Evolutionary conservation across 2,797 vertebrate species (phyloP), one percentile per base, ranked within the genome.

Genomic region (Carcharodon carcharias): DNA sequence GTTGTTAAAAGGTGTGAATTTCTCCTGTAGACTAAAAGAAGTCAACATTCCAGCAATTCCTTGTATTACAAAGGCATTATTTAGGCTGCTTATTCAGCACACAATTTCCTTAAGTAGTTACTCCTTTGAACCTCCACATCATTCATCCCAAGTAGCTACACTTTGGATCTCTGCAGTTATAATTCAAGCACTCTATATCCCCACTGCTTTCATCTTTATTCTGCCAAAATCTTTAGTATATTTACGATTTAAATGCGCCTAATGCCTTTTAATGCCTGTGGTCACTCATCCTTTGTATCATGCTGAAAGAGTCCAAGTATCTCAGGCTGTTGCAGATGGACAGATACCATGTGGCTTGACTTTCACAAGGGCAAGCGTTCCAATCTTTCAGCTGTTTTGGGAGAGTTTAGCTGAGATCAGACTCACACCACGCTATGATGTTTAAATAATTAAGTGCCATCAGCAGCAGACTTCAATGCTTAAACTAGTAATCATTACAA

Each of bases 201-300:
- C 28, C 31, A 58, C 28, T 91, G 28, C 88, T 58, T 91, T 91
- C 88, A 91, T 91, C 88, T 91, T 58, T 91, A 58, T 91, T 35
- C 88, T n/a, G 11, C 54, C 12, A 58, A 58, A 3, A 54, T 12
- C 28, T 89, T 58, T 18, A 8, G 45, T 26, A 9, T 61, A 7
- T n/a, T 56, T 91, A 56, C 88, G 54, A 35, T 58, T 35, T 91
- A 26, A 91, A 61, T 91, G 54, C 2, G 4, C 3, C 87, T 89
- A 4, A 89, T 89, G 87, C 54, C 54, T 89, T 58, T 89, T 12
- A 58, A 58, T 89, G 54, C 54, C 56, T 91, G 88, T 61, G 54
- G 88, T 91, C 31, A 0, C 56, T 91, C 88, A 61, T 91, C 56
- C 56, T 61, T 91, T 91, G 31, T n/a, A 11, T 56, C 88, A 56